These are phyloP conservation scores for Bradynema listronoti DNA, from an alignment of 1,140 invertebrate species.

Conservation along the genomic window DNA sequence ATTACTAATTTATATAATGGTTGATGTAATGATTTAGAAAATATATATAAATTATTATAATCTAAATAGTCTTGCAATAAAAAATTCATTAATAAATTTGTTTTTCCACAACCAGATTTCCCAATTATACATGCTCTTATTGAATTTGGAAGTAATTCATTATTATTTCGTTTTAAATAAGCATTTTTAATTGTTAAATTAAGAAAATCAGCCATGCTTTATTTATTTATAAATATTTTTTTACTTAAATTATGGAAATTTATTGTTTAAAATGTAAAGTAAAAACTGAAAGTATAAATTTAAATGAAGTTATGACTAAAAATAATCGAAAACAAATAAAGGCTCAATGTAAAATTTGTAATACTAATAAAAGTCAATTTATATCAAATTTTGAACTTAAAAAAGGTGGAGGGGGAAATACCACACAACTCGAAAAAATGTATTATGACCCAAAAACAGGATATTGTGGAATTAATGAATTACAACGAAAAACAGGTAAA, in stretches of 20 bases:
- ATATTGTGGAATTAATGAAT: slow-evolving; percentile 28
- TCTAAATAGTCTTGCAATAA: slow-evolving; percentile 32
- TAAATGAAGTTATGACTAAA: slow-evolving; percentile 11
- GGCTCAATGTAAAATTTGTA: slow-evolving; percentile 16
- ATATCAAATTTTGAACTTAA: slow-evolving; percentile 17
- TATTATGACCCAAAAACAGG: slow-evolving; percentile 26
- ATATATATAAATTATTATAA: slow-evolving; percentile 38
- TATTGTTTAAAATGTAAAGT: slow-evolving; percentile 24
- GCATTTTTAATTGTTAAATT: slow-evolving; percentile 30
- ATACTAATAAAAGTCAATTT: slow-evolving; percentile 25
- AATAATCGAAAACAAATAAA: slow-evolving; percentile 17
- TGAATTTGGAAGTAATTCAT: slow-evolving; percentile 17
- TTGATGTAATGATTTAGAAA: slow-evolving; percentile 38
- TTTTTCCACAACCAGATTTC: slow-evolving; percentile 27
- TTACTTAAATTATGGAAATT: slow-evolving; percentile 23
- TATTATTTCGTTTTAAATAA: slow-evolving; percentile 28
- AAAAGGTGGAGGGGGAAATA: background rate
- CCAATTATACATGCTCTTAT: slow-evolving; percentile 28
- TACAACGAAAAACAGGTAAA: slow-evolving; percentile 27
- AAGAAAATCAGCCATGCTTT: slow-evolving; percentile 20
- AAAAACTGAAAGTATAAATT: slow-evolving; percentile 14
- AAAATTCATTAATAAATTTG: slow-evolving; percentile 36
- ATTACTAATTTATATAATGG: slow-evolving; percentile 33
- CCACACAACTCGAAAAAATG: slow-evolving; percentile 1
- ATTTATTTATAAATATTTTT: slow-evolving; percentile 13